A percentile compares a stretch with the other conserved stretches of the same genome.
phyloP scores from a whole-genome alignment of 2,888 invertebrate genomes.

The Epistrophe eligans region DNA sequence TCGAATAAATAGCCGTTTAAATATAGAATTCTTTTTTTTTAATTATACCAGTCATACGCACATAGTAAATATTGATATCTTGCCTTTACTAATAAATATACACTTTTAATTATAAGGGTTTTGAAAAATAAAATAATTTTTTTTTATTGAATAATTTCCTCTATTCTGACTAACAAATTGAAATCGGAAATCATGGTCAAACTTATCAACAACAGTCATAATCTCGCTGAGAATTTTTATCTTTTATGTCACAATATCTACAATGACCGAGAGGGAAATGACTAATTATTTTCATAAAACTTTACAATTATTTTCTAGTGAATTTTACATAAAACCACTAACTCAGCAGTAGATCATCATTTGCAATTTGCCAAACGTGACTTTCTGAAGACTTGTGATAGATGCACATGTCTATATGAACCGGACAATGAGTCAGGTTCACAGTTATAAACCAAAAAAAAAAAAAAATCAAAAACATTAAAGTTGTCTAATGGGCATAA shows the following conservation, averaged over 20 bases:
- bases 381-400: not conserved
- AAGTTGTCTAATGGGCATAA: constrained; percentile 23
- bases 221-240: not conserved
- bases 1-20: too few species aligned
- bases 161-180: not conserved
- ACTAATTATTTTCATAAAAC: not conserved
- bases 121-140: too few species aligned
- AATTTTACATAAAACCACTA: constrained; percentile 2
- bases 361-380: constrained; percentile 37
- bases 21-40: too few species aligned
- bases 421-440: constrained; percentile 49
- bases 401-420: constrained; percentile 3
- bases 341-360: constrained; percentile 3
- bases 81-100: too few species aligned
- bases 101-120: too few species aligned
- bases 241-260: not conserved
- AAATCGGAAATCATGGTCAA: not conserved
- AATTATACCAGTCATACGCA: too few species aligned
- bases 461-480: not conserved
- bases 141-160: too few species aligned
- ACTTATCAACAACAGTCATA: not conserved
- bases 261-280: constrained; percentile 2
- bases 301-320: not conserved
- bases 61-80: too few species aligned
- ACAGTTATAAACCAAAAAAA: not conserved